Evolutionary conservation across 2,797 vertebrate genomes (phyloP), one percentile per base, ranked within the genome.

Genomic region (Sarcophilus harrisii): DNA sequence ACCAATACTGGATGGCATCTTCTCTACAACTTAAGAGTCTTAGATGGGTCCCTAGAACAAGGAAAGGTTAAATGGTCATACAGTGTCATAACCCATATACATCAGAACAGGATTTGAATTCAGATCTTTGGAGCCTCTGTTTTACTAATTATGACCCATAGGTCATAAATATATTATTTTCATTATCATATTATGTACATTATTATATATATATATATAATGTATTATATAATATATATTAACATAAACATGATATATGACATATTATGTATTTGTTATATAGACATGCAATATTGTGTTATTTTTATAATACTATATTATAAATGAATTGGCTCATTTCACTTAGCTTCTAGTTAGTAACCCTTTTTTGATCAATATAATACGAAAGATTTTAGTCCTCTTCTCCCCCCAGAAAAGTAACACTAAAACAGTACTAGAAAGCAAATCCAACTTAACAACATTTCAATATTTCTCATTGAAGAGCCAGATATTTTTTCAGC

Each of bases 391-490:
- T 94, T 95, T 94, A 52, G 57, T 8, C 18, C 58, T n/a, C 57
- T 3, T 32, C 45, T 32, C 54, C 8, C 49, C 95, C 58, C 93
- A 62, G 12, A 81, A 62, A 87, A 6, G 8, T 54, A 54, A 32
- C 90, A 58, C 24, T 92, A 73, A 73, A 73, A n/a, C n/a, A n/a
- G 16, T 9, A 6, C 62, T 38, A 62, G 5, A 92, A 90, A 60
- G 49, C 94, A 94, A 94, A 62, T 18, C 66, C 32, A n/a, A 11
- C n/a, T 73, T 73, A 16, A 38, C 5, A 73, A 18, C 66, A 4
- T 14, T 29, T 96, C 58, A 28, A 60, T 91, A 55, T n/a, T 73
- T 93, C 57, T 95, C 24, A 91, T 66, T 93, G 55, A 96, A 87
- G n/a, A 94, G 27, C 32, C 28, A 90, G n/a, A 27, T 57, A 5